Evolutionary conservation across 2,888 invertebrate species (phyloP).

Genomic region (Poecilus cupreus): DNA sequence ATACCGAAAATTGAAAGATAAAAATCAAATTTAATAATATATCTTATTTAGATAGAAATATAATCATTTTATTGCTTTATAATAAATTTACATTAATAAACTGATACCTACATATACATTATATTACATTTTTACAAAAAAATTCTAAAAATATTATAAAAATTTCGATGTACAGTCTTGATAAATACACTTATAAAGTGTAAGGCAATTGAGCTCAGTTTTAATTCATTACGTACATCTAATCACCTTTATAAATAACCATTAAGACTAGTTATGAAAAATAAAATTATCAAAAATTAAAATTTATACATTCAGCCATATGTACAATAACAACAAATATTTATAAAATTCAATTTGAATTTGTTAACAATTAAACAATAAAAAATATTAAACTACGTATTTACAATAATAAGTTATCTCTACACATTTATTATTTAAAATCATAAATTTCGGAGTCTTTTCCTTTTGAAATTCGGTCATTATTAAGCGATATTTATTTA

Average conservation of each 20-base stretch:
- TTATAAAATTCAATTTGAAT: slow-evolving; percentile 43
- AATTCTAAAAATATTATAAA: slow-evolving; percentile 20
- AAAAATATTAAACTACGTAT: slow-evolving; percentile 16
- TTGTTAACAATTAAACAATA: slow-evolving; percentile 43
- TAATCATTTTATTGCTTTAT: background rate
- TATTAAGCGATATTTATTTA: background rate
- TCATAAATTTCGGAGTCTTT: background rate
- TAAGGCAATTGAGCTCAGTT: slow-evolving; percentile 24
- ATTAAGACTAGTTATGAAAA: slow-evolving; percentile 47
- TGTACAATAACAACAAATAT: slow-evolving; percentile 40
- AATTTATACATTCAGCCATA: slow-evolving; percentile 27
- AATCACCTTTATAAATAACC: slow-evolving; percentile 26
- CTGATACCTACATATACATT: slow-evolving; percentile 22
- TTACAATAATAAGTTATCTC: slow-evolving; percentile 44
- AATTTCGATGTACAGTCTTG: slow-evolving; percentile 58
- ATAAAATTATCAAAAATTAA: slow-evolving; percentile 44
- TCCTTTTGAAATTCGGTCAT: background rate
- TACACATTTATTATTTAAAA: background rate
- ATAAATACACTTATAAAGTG: slow-evolving; percentile 53
- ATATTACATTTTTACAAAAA: slow-evolving; percentile 51
- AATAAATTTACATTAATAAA: background rate
- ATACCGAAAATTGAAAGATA: background rate
- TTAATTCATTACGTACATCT: slow-evolving; percentile 26
- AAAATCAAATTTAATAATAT: background rate
- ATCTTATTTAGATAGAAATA: background rate